Percentiles rank a stretch among this genome's conserved stretches.
These are phyloP conservation scores for Pituophis catenifer DNA, from an alignment of 2,113 vertebrate genomes.

Conservation along the genomic window DNA sequence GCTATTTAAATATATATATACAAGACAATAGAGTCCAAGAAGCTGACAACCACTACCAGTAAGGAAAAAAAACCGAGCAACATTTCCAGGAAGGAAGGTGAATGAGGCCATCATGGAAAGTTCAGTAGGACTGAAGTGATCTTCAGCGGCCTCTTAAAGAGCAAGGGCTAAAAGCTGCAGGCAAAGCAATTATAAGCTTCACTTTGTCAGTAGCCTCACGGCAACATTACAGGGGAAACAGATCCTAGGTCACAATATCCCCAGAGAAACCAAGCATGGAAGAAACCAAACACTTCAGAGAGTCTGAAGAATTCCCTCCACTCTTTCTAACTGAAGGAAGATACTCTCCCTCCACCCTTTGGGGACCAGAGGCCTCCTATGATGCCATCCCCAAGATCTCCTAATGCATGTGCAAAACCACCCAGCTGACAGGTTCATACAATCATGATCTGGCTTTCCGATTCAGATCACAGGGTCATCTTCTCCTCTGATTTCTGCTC, in stretches of 20 bases:
- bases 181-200: background rate
- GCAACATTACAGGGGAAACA: background rate
- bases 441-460: background rate
- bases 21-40: background rate
- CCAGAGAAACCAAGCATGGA: background rate
- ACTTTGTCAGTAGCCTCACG: background rate
- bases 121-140: background rate
- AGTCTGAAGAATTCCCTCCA: background rate
- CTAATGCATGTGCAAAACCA: slow-evolving; percentile 5
- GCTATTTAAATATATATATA: background rate
- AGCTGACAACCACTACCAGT: background rate
- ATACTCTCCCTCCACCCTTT: background rate
- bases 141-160: background rate
- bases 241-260: background rate
- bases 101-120: background rate
- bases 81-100: background rate
- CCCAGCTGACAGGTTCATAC: background rate
- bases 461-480: background rate
- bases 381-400: background rate
- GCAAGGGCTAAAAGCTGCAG: background rate
- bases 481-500: background rate
- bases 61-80: background rate
- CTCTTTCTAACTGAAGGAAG: background rate
- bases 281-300: background rate
- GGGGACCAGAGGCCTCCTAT: background rate